Evolutionary conservation across 2,888 invertebrate genomes (phyloP), one percentile per base, ranked within the genome.

Genomic region (Ophraella communa): DNA sequence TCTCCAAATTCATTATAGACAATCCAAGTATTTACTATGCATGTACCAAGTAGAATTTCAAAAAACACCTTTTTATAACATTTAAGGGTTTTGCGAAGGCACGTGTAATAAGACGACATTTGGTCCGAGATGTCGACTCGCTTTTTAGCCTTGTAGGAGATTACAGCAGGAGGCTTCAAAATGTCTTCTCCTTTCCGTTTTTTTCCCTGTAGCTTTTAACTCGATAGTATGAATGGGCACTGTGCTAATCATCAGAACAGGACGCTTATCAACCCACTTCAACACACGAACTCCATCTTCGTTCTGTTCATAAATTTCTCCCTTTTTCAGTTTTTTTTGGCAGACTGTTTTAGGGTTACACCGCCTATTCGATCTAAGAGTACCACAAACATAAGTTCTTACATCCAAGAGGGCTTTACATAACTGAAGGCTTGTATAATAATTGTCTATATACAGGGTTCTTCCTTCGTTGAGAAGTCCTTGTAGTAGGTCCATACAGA

Each of bases 41-140:
- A 8, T 8, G 42, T 42, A 18, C 42, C 18, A 42, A 42, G 42
- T 1, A 18, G 17, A 18, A 58, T 35, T 51, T 49, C 21, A 4
- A 49, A 10, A 10, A 24, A 4, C 11, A 57, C 47, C 57, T 47
- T 57, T 20, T 33, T 24, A 47, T 57, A 57, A 30, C 57, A 55
- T 23, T 24, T 24, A 2, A 24, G 8, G 11, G 24, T 55, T 24
- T 42, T 44, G 17, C 44, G 14, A 4, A 55, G 44, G n/a, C 1
- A 17, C 10, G 64, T 62, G 55, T 51, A 60, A 60, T 67, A 67
- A 42, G 67, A 66, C 21, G 66, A 39, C 62, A 67, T 67, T 39
- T 67, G 65, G 47, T 69, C 66, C 21, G 54, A 62, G 2, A 59
- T n/a, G 21, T 62, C 60, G 8, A 67, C 51, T 11, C 57, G 60